These are phyloP conservation scores for Myathropa florea DNA, from an alignment of 2,888 invertebrate genomes.

Conservation along the genomic window DNA sequence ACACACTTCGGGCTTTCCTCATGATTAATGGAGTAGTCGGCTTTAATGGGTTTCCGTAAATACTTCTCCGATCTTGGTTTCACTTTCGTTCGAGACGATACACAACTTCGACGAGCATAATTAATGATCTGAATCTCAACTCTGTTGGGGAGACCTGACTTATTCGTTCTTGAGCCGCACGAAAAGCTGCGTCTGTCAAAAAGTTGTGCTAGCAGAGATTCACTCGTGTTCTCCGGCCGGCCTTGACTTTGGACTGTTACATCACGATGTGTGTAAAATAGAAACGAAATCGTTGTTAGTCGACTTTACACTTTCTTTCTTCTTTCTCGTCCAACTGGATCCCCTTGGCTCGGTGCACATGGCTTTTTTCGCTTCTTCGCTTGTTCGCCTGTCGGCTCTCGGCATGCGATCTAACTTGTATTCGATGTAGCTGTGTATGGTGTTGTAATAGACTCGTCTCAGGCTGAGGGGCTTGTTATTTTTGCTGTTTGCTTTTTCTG, in stretches of 20 bases:
- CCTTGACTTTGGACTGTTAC: constrained; percentile 28
- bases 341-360: constrained; percentile 10
- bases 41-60: constrained; percentile 34
- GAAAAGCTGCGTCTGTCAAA: neutral
- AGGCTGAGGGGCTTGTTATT: constrained; percentile 6
- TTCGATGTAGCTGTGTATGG: constrained; percentile 6
- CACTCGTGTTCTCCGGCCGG: neutral
- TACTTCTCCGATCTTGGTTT: constrained; percentile 10
- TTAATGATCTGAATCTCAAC: neutral
- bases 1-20: constrained; percentile 1
- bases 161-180: neutral
- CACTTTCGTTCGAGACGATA: constrained; percentile 24
- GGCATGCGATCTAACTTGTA: neutral
- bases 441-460: neutral
- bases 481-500: constrained; percentile 2
- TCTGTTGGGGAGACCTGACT: neutral
- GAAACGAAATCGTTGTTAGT: neutral
- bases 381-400: neutral
- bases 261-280: neutral
- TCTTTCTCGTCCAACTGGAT: constrained; percentile 19
- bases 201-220: neutral
- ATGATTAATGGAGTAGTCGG: constrained; percentile 42
- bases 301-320: constrained; percentile 29
- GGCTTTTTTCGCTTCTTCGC: neutral
- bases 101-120: constrained; percentile 2